These are phyloP conservation scores for Coracias cyanogaster DNA, from an alignment of 2,797 vertebrate species.

Conservation along the genomic window DNA sequence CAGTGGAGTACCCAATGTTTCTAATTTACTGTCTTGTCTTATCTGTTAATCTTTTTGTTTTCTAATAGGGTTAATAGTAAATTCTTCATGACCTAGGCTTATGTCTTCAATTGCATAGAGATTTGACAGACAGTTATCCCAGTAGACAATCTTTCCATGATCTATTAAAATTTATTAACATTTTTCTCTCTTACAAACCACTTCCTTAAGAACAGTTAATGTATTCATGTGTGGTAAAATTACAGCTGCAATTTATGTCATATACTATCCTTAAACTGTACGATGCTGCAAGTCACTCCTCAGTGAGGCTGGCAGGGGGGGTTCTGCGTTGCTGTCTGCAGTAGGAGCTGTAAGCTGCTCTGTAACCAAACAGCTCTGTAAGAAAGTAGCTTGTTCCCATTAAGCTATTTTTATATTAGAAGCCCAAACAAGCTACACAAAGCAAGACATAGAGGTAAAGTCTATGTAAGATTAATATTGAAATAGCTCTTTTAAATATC, in stretches of 20 bases:
- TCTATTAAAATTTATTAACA: not conserved
- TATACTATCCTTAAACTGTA: not conserved
- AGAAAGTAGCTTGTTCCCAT: not conserved
- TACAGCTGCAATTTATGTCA: not conserved
- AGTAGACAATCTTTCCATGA: not conserved
- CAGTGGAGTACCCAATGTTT: not conserved
- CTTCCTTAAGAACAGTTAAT: not conserved
- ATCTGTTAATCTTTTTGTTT: not conserved
- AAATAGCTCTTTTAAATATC: not conserved
- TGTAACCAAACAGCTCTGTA: not conserved
- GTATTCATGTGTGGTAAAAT: not conserved
- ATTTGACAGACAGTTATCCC: not conserved
- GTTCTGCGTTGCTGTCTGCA: not conserved
- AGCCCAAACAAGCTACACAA: not conserved
- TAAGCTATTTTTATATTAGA: not conserved
- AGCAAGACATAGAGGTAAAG: not conserved
- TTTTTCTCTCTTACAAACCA: not conserved
- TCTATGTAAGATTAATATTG: not conserved
- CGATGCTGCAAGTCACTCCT: not conserved
- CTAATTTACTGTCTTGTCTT: slow-evolving; percentile 17
- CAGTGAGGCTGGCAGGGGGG: not conserved
- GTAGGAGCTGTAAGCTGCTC: not conserved
- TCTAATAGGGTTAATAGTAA: slow-evolving; percentile 10
- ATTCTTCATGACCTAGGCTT: not conserved
- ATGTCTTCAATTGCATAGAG: not conserved